Evolutionary conservation across 2,888 invertebrate genomes (phyloP), one percentile per base, ranked within the genome.

Genomic region (Octodonta nipae): DNA sequence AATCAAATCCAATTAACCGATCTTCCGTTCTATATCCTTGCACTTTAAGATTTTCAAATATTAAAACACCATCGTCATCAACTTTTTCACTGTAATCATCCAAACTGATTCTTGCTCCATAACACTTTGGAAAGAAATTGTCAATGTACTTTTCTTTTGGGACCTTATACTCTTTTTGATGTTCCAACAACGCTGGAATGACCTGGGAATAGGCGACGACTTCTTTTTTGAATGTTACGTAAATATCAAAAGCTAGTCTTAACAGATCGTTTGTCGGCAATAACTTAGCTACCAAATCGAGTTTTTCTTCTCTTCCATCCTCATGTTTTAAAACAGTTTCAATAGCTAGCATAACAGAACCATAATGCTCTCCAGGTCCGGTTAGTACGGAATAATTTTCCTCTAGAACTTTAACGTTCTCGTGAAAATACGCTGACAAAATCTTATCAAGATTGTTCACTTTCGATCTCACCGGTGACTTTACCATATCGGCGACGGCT

Each of bases 301-400:
- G 42, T 5, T 58, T 54, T 39, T 65, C 58, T 32, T 46, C 42
- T 14, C 47, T 41, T 4, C 47, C 48, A 13, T 49, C 49, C 2
- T 33, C 26, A 15, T 40, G 44, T 36, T 51, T 51, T 6, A 67
- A 43, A 35, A 52, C 57, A 1, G 64, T 45, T 16, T 59, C 53
- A 2, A 61, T 45, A 1, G 62, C 60, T 1, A 73, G 45, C 56
- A 75, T 73, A 1, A 69, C 58, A 42, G 74, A 73, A 2, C 73
- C 73, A 47, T 73, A 75, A 48, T 75, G 74, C 44, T 75, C 74
- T 1, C 74, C 74, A 0, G 67, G 4, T 3, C 66, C 65, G 6
- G 68, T 69, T n/a, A 68, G 50, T 6, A 45, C 55, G 10, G 54
- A 54, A 6, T 56, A 58, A 10, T 53, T 50, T 36, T 65, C 61